phyloP scores from a whole-genome alignment of 2,888 invertebrate genomes.

The Sesamia inferens region DNA sequence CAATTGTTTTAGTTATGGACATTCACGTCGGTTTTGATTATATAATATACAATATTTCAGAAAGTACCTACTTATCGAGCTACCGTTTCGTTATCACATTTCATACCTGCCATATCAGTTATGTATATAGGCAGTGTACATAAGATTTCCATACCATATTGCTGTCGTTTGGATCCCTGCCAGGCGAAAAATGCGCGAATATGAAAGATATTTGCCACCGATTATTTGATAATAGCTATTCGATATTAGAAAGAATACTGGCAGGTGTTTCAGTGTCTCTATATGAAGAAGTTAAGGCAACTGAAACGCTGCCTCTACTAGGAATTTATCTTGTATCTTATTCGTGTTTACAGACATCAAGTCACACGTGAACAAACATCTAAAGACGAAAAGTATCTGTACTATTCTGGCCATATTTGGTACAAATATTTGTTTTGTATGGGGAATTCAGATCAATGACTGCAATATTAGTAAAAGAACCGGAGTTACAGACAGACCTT shows the following conservation, averaged over 20 bases:
- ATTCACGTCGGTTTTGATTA: background rate
- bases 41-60: too few species aligned
- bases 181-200: conserved; percentile 43
- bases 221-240: conserved; percentile 7
- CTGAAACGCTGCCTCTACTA: background rate
- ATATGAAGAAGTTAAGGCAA: conserved; percentile 19
- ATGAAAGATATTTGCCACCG: conserved; percentile 42
- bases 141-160: conserved; percentile 26
- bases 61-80: background rate
- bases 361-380: background rate
- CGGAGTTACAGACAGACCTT: too few species aligned
- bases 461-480: too few species aligned
- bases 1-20: background rate
- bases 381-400: background rate
- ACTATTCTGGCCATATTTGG: background rate
- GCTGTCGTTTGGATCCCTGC: conserved; percentile 38
- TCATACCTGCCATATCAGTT: conserved; percentile 9
- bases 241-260: conserved; percentile 18
- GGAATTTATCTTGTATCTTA: background rate
- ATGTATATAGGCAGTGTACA: conserved; percentile 14
- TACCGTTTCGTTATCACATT: conserved; percentile 13
- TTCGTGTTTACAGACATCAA: background rate
- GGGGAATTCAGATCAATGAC: too few species aligned
- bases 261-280: conserved; percentile 22
- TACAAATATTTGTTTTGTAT: background rate